Conservation (phyloP, 2,797 vertebrate species). For the Heteromormyrus szaboi region DNA sequence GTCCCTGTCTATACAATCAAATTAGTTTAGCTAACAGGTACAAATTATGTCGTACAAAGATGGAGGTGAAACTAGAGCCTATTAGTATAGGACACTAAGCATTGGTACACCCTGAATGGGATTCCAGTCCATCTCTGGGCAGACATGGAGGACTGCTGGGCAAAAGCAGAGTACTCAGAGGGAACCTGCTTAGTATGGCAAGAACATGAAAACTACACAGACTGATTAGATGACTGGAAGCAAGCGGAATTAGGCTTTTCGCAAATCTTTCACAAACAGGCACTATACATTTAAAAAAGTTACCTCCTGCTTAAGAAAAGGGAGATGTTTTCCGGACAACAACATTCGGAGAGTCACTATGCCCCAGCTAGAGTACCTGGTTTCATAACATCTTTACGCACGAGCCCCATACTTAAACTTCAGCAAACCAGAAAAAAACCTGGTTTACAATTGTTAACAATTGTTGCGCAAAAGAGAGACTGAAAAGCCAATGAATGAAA, state of each 20-base stretch:
- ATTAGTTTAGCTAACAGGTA: neutral
- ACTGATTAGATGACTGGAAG: neutral
- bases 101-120: neutral
- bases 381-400: neutral
- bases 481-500: neutral
- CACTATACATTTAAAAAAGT: neutral
- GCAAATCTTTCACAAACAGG: neutral
- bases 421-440: neutral
- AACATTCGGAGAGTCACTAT: neutral
- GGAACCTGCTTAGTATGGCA: neutral
- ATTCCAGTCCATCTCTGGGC: neutral
- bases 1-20: neutral
- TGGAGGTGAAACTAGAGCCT: neutral
- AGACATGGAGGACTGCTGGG: neutral
- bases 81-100: neutral
- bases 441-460: neutral
- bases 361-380: neutral
- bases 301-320: neutral
- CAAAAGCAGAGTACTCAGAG: neutral
- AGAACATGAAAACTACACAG: neutral
- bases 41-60: neutral
- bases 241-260: neutral
- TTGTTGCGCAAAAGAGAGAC: neutral
- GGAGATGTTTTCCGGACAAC: neutral
- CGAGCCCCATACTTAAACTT: neutral